These are phyloP conservation scores for Lophius americanus DNA, from an alignment of 2,797 vertebrate species.

Conservation along the genomic window DNA sequence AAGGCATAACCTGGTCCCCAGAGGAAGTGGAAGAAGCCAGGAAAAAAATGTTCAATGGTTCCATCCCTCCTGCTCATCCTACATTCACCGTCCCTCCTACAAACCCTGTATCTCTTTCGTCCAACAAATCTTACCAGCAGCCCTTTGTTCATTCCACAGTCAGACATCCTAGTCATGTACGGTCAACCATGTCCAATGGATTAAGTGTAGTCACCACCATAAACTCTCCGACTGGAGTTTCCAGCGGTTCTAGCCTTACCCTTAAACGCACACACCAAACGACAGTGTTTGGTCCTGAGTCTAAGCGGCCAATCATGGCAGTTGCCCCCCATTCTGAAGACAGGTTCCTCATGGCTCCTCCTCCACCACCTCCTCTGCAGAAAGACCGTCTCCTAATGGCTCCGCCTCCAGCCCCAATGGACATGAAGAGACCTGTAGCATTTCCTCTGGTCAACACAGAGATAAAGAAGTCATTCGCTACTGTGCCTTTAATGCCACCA, in stretches of 20 bases:
- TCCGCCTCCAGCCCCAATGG: constrained; percentile 68
- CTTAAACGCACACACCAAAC: constrained; percentile 82
- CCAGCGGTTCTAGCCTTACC: constrained; percentile 38
- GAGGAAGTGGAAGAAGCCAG: constrained; percentile 98
- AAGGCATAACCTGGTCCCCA: constrained; percentile 98
- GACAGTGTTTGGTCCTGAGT: constrained; percentile 79
- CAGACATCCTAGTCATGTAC: constrained; percentile 82
- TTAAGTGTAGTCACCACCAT: constrained; percentile 68
- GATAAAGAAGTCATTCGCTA: constrained; percentile 63
- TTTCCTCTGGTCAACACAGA: constrained; percentile 60
- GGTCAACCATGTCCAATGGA: constrained; percentile 83
- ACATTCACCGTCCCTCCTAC: constrained; percentile 87
- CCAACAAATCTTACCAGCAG: constrained; percentile 84
- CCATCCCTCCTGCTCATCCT: constrained; percentile 89
- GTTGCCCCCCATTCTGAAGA: constrained; percentile 73
- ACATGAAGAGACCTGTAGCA: constrained; percentile 71
- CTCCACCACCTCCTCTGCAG: constrained; percentile 71
- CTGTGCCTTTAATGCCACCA: constrained; percentile 70
- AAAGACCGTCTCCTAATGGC: constrained; percentile 74
- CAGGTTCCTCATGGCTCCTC: constrained; percentile 76
- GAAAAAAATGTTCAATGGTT: constrained; percentile 98
- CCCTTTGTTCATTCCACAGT: constrained; percentile 87
- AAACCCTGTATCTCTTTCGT: constrained; percentile 74
- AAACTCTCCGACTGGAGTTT: constrained; percentile 4
- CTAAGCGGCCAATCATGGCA: constrained; percentile 85